Evolutionary conservation across 2,113 vertebrate genomes (phyloP).

Genomic region (Scomber colias): DNA sequence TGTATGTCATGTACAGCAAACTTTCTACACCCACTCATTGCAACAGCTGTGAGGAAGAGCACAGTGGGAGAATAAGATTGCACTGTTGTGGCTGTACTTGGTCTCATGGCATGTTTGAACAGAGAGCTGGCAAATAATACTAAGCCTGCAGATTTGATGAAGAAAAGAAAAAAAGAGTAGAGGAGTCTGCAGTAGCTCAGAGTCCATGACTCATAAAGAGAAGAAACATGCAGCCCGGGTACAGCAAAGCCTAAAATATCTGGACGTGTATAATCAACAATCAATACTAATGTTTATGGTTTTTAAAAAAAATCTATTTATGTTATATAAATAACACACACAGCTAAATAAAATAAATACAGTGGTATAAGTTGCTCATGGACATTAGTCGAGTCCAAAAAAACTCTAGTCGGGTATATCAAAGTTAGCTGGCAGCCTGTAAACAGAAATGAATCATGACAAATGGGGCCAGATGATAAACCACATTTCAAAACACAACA

Average conservation of each 20-base stretch:
- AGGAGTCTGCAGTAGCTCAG: not conserved
- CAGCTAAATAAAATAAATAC: not conserved
- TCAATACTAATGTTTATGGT: too few relatives aligned
- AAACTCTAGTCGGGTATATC: not conserved
- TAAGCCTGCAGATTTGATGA: slow-evolving; percentile 1
- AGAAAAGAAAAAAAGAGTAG: not conserved
- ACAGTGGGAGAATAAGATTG: slow-evolving; percentile 1
- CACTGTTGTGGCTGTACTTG: not conserved
- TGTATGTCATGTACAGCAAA: not conserved
- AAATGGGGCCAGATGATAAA: too few relatives aligned
- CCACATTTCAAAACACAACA: too few relatives aligned
- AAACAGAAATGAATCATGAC: too few relatives aligned
- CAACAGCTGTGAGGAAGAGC: not conserved
- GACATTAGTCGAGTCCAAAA: not conserved
- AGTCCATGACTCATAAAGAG: not conserved
- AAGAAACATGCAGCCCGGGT: not conserved
- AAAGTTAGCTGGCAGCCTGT: too few relatives aligned
- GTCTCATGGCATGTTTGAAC: slow-evolving; percentile 51
- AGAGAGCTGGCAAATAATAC: slow-evolving; percentile 37
- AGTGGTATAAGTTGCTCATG: not conserved
- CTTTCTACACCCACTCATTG: not conserved
- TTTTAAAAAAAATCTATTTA: too few relatives aligned
- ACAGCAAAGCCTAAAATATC: not conserved
- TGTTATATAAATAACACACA: not conserved
- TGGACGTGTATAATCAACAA: not conserved